Base-by-base conservation (phyloP, 2,888 invertebrate species). In the Pandemis heparana region DNA sequence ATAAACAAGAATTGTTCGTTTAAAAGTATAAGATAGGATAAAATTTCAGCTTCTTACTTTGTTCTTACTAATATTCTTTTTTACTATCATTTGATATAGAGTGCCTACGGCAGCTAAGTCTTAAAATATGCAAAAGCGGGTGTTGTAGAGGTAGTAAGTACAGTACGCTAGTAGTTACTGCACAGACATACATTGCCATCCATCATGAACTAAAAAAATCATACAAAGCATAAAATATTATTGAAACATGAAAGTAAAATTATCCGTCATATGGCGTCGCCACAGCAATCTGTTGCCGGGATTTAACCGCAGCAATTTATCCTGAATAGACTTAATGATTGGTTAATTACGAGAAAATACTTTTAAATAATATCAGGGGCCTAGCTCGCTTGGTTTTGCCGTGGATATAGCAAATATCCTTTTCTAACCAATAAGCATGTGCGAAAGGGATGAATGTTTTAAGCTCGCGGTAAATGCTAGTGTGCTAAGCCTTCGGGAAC, bases 181-280 rank as follows among this genome's bases (percentile, higher is more conserved):
- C 3, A 32, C 23, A 32, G 2, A 32, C 23, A 32, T 4, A 32
- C 2, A 32, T 0, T 1, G 23, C 23, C 23, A 32, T 32, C 23
- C 23, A 56, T 56, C 56, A 5, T 23, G 12, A 56, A 46, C n/a
- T 38, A 38, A 39, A 60, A 60, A 60, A 60, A 60, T 8, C 18
- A 56, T 14, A 14, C 38, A 39, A 32, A n/a, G 39, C 23, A n/a
- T 53, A 38, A 39, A 38, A 38, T 60, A 39, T 60, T n/a, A n/a
- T 39, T n/a, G 39, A 60, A 32, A 60, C 60, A 60, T 38, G n/a
- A 39, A 38, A 60, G 63, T 53, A 18, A 23, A 56, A 46, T 70
- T 63, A 64, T 63, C n/a, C 66, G 74, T 60, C 74, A 74, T 74
- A 62, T 74, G 69, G 74, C 66, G 16, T 60, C 18, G 60, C 61